Conservation (phyloP, 2,113 vertebrate genomes). For the Connochaetes taurinus region DNA sequence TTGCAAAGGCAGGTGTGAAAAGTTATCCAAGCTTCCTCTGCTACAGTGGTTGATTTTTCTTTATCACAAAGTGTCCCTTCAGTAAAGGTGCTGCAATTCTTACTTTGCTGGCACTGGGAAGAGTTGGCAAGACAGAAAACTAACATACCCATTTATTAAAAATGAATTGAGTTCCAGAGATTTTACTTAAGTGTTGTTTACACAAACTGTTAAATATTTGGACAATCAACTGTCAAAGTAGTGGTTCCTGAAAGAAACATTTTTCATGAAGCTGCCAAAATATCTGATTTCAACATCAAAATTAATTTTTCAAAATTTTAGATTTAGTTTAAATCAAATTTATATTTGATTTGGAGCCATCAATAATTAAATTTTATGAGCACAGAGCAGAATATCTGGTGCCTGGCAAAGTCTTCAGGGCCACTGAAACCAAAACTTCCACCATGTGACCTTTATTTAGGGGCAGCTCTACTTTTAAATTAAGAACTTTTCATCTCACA, state of each 20-base stretch:
- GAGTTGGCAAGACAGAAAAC: conserved; percentile 28
- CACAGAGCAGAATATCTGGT: not conserved
- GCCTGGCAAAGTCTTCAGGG: not conserved
- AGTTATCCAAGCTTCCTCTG: not conserved
- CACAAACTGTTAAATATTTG: conserved; percentile 50
- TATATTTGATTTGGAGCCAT: conserved; percentile 12
- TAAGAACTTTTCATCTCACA: conserved; percentile 55
- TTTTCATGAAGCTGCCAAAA: not conserved
- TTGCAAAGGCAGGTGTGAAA: not conserved
- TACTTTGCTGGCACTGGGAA: conserved; percentile 18
- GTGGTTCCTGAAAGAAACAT: conserved; percentile 35
- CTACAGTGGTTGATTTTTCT: not conserved
- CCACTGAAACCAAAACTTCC: not conserved
- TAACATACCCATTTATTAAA: not conserved
- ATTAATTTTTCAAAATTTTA: conserved; percentile 42
- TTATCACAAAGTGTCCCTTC: not conserved
- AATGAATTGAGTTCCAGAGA: conserved; percentile 12
- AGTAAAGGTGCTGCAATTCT: conserved; percentile 18
- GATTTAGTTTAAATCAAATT: conserved; percentile 36
- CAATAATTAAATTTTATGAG: conserved; percentile 28
- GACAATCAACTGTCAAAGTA: conserved; percentile 15
- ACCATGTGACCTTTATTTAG: conserved; percentile 32
- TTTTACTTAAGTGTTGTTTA: conserved; percentile 33
- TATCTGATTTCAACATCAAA: conserved; percentile 31
- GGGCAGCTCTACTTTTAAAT: conserved; percentile 45